Evolutionary conservation across 2,888 invertebrate genomes (phyloP), one percentile per base, ranked within the genome.

Genomic region (Neuroscelio doddi): DNA sequence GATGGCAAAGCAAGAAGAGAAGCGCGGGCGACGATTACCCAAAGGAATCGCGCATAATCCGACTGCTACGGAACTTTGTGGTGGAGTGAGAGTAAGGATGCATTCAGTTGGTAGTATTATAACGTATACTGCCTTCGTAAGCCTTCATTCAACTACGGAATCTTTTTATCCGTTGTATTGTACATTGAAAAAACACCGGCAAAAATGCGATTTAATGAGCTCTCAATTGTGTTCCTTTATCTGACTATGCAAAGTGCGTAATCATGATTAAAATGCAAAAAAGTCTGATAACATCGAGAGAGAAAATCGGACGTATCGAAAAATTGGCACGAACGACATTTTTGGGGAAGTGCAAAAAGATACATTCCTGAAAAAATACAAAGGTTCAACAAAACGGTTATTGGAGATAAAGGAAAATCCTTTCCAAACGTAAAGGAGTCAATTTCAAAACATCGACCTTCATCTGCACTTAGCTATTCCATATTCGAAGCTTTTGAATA

Each of bases 21-120:
- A 39, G 41, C 16, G 10, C 10, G 42, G 46, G 15, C 44, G 52
- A 49, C 67, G 71, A 74, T 74, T 71, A 68, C 73, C 74, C 73
- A 75, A 77, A 76, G 68, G 69, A 69, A 71, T 70, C 68, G 64
- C 50, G 44, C 52, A 57, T 53, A 56, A 66, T 57, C 41, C 61
- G 15, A 38, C 41, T 30, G 26, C 39, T 51, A 32, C 26, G 50
- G 56, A 52, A 51, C 59, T 52, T 59, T 30, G 14, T 3, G 8
- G 24, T 29, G 27, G 10, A 34, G 29, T 32, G 16, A 17, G 17
- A 17, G 38, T 17, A 16, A 21, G n/a, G 21, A 21, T 21, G 51
- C 21, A 64, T 64, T 64, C 52, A 58, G 16, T 38, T 26, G 41
- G 29, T 9, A 45, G 44, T 29, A 45, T 64, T 53, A 53, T 49